A percentile compares a stretch with the other conserved stretches of the same genome.
phyloP scores from a whole-genome alignment of 2,888 invertebrate species.

The Gymnosoma rotundatum region DNA sequence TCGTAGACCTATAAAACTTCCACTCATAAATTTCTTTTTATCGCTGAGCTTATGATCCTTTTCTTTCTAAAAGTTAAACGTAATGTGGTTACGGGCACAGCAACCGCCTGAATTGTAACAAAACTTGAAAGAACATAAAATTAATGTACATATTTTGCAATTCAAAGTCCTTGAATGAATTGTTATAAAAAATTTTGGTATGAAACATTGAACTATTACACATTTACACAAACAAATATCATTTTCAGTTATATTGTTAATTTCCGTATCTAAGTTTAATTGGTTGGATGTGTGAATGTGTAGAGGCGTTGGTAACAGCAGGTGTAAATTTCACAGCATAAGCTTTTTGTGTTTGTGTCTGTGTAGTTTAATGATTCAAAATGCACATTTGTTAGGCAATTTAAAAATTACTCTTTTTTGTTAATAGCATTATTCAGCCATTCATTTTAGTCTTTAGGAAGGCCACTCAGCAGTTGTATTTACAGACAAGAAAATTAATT shows the following conservation, averaged over 20 bases:
- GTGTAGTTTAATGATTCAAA: conserved; percentile 26
- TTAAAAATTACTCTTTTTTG: conserved; percentile 20
- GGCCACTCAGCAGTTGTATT: conserved; percentile 42
- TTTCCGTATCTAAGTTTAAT: conserved; percentile 20
- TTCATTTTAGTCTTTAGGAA: conserved; percentile 51
- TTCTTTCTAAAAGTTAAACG: not conserved
- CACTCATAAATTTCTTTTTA: not conserved
- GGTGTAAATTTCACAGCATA: conserved; percentile 58
- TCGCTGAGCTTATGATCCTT: conserved; percentile 33
- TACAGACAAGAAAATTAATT: conserved; percentile 60
- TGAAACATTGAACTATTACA: not conserved
- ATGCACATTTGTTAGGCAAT: conserved; percentile 35
- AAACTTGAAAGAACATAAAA: conserved; percentile 3
- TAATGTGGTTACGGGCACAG: not conserved
- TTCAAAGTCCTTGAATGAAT: conserved; percentile 14
- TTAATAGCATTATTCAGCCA: conserved; percentile 35
- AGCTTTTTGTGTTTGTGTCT: conserved; percentile 10
- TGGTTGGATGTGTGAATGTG: conserved; percentile 2
- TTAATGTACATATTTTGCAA: not conserved
- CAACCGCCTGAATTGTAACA: not conserved
- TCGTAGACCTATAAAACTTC: too few species aligned
- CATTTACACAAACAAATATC: conserved; percentile 33
- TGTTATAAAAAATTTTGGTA: conserved; percentile 11
- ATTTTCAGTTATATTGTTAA: conserved; percentile 29
- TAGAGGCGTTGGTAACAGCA: conserved; percentile 48